Percentiles rank a stretch among this genome's conserved stretches.
Conservation (phyloP, 2,113 vertebrate species). For the Speoplatyrhinus poulsoni region DNA sequence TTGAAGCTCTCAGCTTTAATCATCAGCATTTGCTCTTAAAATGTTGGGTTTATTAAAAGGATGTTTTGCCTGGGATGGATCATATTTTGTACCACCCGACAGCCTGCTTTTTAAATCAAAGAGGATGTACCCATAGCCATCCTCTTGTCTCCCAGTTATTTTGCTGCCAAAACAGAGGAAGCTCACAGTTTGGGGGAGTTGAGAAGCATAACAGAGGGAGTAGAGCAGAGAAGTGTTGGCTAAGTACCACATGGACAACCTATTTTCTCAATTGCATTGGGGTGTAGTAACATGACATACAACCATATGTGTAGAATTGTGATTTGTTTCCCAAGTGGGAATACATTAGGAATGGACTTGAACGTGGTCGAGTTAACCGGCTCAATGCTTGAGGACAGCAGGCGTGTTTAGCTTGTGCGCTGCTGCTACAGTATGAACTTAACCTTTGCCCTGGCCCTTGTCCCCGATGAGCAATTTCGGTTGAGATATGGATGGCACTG, state of each 20-base stretch:
- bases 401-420: slow-evolving; percentile 35
- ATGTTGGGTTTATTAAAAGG: slow-evolving; percentile 25
- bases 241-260: slow-evolving; percentile 33
- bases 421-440: slow-evolving; percentile 35
- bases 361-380: slow-evolving; percentile 24
- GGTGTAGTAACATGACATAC: slow-evolving; percentile 18
- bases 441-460: slow-evolving; percentile 39
- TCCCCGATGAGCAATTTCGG: slow-evolving; percentile 43
- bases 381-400: slow-evolving; percentile 16
- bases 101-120: slow-evolving; percentile 56
- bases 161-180: slow-evolving; percentile 40
- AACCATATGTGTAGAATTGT: slow-evolving; percentile 25
- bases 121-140: slow-evolving; percentile 48
- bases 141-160: slow-evolving; percentile 31
- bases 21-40: slow-evolving; percentile 26
- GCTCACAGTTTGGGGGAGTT: slow-evolving; percentile 13
- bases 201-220: slow-evolving; percentile 2
- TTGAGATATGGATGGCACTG: slow-evolving; percentile 27
- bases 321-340: slow-evolving; percentile 36
- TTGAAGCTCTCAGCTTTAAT: slow-evolving; percentile 39
- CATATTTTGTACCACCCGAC: slow-evolving; percentile 44
- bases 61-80: slow-evolving; percentile 57
- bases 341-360: slow-evolving; percentile 41
- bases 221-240: slow-evolving; percentile 14
- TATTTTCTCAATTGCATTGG: slow-evolving; percentile 24